Evolutionary conservation across 2,888 invertebrate species (phyloP).

Genomic region (Tinea pellionella): DNA sequence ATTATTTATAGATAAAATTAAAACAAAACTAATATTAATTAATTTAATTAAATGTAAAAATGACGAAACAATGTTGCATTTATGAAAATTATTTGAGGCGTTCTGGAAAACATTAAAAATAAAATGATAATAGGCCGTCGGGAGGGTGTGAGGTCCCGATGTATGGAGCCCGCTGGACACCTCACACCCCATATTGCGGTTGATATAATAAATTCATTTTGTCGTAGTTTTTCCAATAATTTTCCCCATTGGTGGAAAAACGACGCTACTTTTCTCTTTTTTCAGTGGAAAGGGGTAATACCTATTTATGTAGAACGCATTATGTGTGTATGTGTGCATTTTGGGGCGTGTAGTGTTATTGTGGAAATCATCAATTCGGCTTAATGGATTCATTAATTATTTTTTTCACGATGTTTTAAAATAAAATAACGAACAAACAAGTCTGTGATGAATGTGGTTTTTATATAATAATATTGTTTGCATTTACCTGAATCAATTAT

Average conservation of each 20-base stretch:
- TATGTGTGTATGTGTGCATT: not conserved
- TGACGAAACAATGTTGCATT: not conserved
- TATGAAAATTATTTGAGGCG: not conserved
- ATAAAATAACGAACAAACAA: not conserved
- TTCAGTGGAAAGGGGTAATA: slow-evolving; percentile 8
- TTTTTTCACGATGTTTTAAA: not conserved
- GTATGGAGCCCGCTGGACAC: not conserved
- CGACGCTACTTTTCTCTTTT: slow-evolving; percentile 52
- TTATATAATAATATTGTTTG: too few species aligned
- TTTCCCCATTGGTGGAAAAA: slow-evolving; percentile 64
- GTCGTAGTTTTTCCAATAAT: slow-evolving; percentile 66
- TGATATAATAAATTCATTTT: slow-evolving; percentile 62
- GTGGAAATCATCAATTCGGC: not conserved
- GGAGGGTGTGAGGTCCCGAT: slow-evolving; percentile 22
- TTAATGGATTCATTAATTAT: slow-evolving; percentile 5
- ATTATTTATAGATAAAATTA: too few species aligned
- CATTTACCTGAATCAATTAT: too few species aligned
- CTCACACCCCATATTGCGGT: slow-evolving; percentile 22
- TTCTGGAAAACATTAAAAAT: slow-evolving; percentile 34
- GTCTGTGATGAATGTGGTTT: not conserved
- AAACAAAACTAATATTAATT: too few species aligned
- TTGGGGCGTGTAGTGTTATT: not conserved
- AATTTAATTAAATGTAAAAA: too few species aligned
- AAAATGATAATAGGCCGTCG: slow-evolving; percentile 35
- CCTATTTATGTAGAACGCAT: not conserved